Evolutionary conservation across 2,113 vertebrate species (phyloP).

Genomic region (Saccopteryx leptura): DNA sequence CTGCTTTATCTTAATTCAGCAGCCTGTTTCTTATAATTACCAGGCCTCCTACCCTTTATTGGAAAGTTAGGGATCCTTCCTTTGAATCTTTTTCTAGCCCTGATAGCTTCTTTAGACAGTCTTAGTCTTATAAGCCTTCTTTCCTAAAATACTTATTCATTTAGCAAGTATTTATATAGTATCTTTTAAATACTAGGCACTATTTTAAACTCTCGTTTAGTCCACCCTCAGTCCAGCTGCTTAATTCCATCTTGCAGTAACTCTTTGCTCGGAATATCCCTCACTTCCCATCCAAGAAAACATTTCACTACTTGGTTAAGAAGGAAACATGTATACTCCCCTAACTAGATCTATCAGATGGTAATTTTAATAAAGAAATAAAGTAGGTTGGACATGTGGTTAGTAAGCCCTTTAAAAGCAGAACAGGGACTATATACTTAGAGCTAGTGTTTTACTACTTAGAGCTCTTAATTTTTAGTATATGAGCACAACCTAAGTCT

Average conservation of each 20-base stretch:
- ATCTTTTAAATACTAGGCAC: not conserved
- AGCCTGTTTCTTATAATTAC: not conserved
- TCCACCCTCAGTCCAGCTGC: not conserved
- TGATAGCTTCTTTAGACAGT: conserved; percentile 15
- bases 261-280: conserved; percentile 38
- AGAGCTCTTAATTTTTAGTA: conserved; percentile 3
- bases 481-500: not conserved
- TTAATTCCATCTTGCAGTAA: not conserved
- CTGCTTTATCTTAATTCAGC: not conserved
- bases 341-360: not conserved
- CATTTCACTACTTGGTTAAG: conserved; percentile 21
- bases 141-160: not conserved
- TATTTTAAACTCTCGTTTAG: not conserved
- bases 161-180: conserved; percentile 39
- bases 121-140: not conserved
- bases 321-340: not conserved
- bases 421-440: not conserved
- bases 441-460: not conserved
- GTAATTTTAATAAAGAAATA: conserved; percentile 30
- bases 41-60: not conserved
- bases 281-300: not conserved
- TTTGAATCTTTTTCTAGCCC: not conserved
- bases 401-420: not conserved
- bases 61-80: not conserved
- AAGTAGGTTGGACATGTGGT: not conserved